A percentile compares a stretch with the other conserved stretches of the same genome.
Evolutionary conservation across 2,888 invertebrate genomes (phyloP).

Genomic region (Drosophila ochracea): DNA sequence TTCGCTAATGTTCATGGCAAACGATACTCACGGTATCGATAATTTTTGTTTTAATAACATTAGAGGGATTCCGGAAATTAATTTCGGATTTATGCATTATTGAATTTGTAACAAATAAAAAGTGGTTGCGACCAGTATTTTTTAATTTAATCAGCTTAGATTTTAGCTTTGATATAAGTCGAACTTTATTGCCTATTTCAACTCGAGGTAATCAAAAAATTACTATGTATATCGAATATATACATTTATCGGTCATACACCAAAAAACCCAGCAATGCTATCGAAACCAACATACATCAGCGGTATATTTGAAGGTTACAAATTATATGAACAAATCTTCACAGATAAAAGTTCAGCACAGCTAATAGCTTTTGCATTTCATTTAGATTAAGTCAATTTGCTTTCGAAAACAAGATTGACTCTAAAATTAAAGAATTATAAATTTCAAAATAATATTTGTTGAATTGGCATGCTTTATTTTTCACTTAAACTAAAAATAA

Average conservation of each 20-base stretch:
- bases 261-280: neutral
- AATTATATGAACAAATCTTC: neutral
- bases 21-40: neutral
- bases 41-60: neutral
- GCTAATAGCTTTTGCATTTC: no score
- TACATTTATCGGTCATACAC: neutral
- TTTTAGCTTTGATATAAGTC: neutral
- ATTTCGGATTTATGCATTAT: neutral
- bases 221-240: neutral
- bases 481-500: slow-evolving; percentile 44
- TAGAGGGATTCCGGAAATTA: neutral
- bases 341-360: neutral
- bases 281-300: neutral
- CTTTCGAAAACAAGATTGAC: neutral
- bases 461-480: slow-evolving; percentile 38
- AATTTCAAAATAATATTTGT: neutral
- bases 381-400: neutral
- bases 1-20: neutral
- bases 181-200: neutral
- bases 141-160: neutral
- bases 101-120: neutral
- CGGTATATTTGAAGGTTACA: neutral
- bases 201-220: neutral
- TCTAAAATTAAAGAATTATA: neutral
- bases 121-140: no score